Base-by-base conservation (phyloP, 2,888 invertebrate species). In the Erynnis tages region DNA sequence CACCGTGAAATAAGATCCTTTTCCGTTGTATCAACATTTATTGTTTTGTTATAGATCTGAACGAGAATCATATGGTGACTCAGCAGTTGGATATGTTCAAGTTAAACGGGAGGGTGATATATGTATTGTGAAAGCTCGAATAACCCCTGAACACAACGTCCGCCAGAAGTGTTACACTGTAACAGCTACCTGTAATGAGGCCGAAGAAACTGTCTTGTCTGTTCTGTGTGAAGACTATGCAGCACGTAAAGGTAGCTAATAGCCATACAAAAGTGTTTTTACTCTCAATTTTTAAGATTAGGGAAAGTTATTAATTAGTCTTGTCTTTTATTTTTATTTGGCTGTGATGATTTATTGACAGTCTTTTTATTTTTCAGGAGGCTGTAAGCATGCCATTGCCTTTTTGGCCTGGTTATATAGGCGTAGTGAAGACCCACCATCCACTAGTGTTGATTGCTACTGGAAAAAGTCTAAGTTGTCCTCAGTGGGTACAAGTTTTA, bases 111-210 rank as follows among this genome's bases (percentile, higher is more conserved):
- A 56, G 10, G 37, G 41, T 17, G 44, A 54, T 14, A 25, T 59
- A 13, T 67, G 63, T 49, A 59, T 38, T 23, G 56, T 63, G 1
- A 62, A 63, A 55, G 56, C 50, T 10, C 54, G 55, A 53, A 52
- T 66, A n/a, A 58, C 56, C 34, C 65, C 61, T 10, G 62, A 65
- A 47, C 59, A 62, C 27, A 62, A 34, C 23, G 17, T 46, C 4
- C 32, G 17, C n/a, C 14, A 11, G 56, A 46, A 53, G 34, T 16
- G 8, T 4, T 48, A 48, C 17, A 4, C 6, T 5, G 16, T 7
- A 2, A 23, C 8, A 4, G 7, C 19, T 4, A 13, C 1, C 8
- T 29, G 19, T 8, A 8, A 48, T 23, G 48, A 48, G 4, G 17
- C n/a, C 8, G 47, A 48, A 8, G 29, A 27, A 7, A 11, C 4